phyloP scores from a whole-genome alignment of 1,140 invertebrate species.

The Oryctes rhinoceros region DNA sequence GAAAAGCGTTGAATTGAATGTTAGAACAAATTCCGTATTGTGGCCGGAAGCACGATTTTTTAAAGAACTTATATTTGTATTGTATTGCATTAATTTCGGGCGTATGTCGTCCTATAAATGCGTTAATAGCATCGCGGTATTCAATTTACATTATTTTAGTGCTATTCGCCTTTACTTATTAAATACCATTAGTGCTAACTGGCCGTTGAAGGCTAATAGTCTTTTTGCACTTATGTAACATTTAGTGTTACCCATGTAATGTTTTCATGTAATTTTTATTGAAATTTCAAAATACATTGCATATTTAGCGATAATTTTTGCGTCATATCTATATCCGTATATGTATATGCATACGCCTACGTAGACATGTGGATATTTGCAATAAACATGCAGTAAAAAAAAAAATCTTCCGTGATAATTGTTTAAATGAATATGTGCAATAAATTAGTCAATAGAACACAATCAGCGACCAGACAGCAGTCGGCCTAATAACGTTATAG shows the following conservation, averaged over 20 bases:
- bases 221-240: slow-evolving; percentile 3
- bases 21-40: no score
- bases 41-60: no score
- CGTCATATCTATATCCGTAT: neutral
- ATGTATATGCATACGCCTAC: neutral
- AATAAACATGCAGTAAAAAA: neutral
- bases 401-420: slow-evolving; percentile 18
- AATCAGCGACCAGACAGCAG: slow-evolving; percentile 16
- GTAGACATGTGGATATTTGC: neutral
- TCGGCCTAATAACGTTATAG: neutral
- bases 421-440: slow-evolving; percentile 16
- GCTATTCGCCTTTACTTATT: neutral
- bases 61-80: no score
- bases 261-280: neutral
- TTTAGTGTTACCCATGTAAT: neutral
- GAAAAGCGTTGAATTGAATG: no score
- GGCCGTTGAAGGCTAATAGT: neutral
- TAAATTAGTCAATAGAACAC: slow-evolving; percentile 19
- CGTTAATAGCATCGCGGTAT: neutral
- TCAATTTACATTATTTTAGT: neutral
- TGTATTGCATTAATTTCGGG: no score
- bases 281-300: neutral
- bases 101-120: no score
- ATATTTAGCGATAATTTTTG: neutral
- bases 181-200: neutral